Conservation (phyloP, 2,797 vertebrate genomes). For the Rhinophrynus dorsalis region DNA sequence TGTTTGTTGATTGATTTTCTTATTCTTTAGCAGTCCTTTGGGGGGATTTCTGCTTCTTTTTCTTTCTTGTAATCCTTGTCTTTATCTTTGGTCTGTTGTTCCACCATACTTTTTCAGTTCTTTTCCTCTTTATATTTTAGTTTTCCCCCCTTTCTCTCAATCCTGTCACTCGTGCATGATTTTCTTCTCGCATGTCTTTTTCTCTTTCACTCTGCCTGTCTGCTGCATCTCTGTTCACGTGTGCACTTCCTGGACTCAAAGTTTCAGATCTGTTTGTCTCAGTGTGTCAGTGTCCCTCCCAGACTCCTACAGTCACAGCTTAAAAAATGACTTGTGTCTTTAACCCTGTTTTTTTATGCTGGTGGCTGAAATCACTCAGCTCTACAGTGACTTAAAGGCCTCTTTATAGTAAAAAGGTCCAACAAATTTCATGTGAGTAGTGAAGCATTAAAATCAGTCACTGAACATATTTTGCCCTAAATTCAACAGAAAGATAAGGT, state of each 20-base stretch:
- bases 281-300: slow-evolving; percentile 38
- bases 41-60: not conserved
- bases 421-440: not conserved
- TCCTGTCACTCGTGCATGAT: not conserved
- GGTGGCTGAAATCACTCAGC: not conserved
- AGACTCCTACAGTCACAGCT: slow-evolving; percentile 16
- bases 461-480: slow-evolving; percentile 6
- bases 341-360: slow-evolving; percentile 8
- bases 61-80: slow-evolving; percentile 14
- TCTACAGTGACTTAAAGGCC: too few species aligned
- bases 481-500: slow-evolving; percentile 1
- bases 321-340: slow-evolving; percentile 1
- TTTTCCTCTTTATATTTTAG: not conserved
- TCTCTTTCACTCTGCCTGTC: slow-evolving; percentile 11
- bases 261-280: slow-evolving; percentile 36
- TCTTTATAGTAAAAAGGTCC: not conserved
- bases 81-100: slow-evolving; percentile 33
- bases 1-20: not conserved
- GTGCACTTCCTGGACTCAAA: slow-evolving; percentile 44
- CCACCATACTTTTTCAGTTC: not conserved
- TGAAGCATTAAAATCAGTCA: not conserved
- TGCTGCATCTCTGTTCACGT: slow-evolving; percentile 34
- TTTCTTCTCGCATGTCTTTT: not conserved
- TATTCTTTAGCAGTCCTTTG: not conserved
- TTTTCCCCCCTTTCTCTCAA: not conserved